These are phyloP conservation scores for Nemoura dubitans DNA, from an alignment of 2,888 invertebrate genomes.

Conservation along the genomic window DNA sequence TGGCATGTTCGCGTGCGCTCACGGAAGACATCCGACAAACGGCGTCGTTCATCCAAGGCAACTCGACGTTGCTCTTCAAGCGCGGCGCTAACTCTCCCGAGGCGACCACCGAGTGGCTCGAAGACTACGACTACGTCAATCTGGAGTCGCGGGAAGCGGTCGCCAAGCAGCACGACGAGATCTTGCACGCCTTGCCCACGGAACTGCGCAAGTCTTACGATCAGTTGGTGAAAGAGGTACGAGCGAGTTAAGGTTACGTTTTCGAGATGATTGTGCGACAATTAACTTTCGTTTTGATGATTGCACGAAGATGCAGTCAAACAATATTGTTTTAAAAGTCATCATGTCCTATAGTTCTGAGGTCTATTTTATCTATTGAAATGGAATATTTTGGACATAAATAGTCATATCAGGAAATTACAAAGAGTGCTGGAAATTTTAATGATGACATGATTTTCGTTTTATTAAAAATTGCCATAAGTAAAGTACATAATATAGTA, in stretches of 20 bases:
- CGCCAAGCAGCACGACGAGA: conserved; percentile 76
- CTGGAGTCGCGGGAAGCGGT: conserved; percentile 77
- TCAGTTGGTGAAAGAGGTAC: conserved; percentile 76
- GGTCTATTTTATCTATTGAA: too few species aligned
- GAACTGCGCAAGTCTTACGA: conserved; percentile 79
- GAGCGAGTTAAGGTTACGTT: conserved; percentile 56
- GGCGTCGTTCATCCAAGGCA: conserved; percentile 89
- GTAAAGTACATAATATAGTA: too few species aligned
- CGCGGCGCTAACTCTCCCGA: conserved; percentile 62
- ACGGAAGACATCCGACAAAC: conserved; percentile 90
- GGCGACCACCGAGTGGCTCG: conserved; percentile 70
- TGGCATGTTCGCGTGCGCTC: conserved; percentile 85
- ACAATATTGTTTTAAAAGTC: too few species aligned
- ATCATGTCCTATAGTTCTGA: too few species aligned
- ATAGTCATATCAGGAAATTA: too few species aligned
- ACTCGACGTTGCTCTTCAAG: conserved; percentile 81
- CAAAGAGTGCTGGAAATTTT: too few species aligned
- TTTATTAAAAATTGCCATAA: too few species aligned
- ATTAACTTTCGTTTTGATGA: too few species aligned
- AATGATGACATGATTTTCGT: too few species aligned
- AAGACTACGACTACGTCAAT: conserved; percentile 92
- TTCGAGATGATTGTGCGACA: conserved; percentile 58
- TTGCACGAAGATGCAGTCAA: too few species aligned
- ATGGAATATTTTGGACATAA: too few species aligned
- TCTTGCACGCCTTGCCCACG: conserved; percentile 76